A percentile compares a stretch with the other conserved stretches of the same genome.
Conservation (phyloP, 2,888 invertebrate genomes). For the Latrodectus elegans region DNA sequence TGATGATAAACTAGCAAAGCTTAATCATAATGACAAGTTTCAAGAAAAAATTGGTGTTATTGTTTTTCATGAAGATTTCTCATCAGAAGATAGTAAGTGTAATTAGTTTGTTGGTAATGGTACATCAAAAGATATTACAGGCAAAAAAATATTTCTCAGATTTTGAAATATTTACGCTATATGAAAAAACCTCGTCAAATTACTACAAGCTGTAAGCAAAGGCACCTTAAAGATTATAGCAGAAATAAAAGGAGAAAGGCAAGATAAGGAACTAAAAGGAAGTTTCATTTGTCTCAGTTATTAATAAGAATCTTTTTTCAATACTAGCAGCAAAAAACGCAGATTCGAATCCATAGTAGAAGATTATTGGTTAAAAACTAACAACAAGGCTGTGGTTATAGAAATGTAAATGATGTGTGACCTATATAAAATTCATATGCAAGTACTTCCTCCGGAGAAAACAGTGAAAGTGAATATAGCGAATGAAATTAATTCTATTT, state of each 20-base stretch:
- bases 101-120: no score
- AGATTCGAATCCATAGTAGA: constrained; percentile 23
- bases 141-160: background rate
- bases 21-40: no score
- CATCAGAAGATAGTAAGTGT: no score
- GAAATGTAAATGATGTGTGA: no score
- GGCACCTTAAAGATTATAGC: constrained; percentile 32
- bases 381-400: background rate
- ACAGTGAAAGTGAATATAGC: background rate
- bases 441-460: background rate
- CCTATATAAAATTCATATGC: background rate
- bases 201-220: constrained; percentile 43
- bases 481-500: background rate
- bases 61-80: no score
- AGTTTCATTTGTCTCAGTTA: constrained; percentile 37
- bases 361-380: constrained; percentile 35
- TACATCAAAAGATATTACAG: no score
- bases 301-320: constrained; percentile 33
- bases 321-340: constrained; percentile 20
- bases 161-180: constrained; percentile 22
- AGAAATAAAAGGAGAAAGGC: constrained; percentile 12
- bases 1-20: no score
- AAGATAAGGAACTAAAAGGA: constrained; percentile 29
- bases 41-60: no score
- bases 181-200: constrained; percentile 15